Evolutionary conservation across 2,113 vertebrate species (phyloP).

Genomic region (Climacteris rufus): DNA sequence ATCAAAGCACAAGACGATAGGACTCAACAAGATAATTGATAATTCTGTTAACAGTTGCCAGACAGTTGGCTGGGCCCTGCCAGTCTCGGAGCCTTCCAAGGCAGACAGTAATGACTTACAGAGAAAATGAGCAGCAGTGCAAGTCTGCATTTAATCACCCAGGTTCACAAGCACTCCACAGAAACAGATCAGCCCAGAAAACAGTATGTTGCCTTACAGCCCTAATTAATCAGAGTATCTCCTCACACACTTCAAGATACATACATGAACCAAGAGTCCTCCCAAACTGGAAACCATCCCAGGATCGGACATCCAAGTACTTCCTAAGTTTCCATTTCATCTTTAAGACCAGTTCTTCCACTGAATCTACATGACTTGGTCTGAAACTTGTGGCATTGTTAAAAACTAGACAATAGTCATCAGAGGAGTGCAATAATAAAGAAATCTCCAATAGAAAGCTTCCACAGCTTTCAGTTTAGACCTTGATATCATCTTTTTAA

Average conservation of each 20-base stretch:
- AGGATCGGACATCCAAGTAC: background rate
- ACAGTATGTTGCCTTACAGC: background rate
- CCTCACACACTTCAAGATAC: background rate
- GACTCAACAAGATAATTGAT: background rate
- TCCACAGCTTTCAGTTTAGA: slow-evolving; percentile 43
- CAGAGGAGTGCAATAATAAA: background rate
- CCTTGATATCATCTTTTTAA: slow-evolving; percentile 66
- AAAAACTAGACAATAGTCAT: slow-evolving; percentile 25
- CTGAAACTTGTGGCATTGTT: slow-evolving; percentile 41
- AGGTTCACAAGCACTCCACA: background rate
- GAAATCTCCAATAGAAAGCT: slow-evolving; percentile 25
- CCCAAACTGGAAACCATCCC: background rate
- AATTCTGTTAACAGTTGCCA: slow-evolving; percentile 4
- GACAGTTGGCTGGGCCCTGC: slow-evolving; percentile 1
- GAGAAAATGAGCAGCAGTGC: background rate
- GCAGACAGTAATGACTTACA: background rate
- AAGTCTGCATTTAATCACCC: slow-evolving; percentile 1
- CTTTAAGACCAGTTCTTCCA: background rate
- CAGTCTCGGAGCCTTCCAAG: background rate
- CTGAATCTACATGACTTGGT: background rate
- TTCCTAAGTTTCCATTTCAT: background rate
- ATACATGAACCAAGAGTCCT: background rate
- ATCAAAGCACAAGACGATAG: background rate
- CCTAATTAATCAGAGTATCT: background rate
- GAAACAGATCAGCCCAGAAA: background rate